Evolutionary conservation across 2,113 vertebrate species (phyloP).

Genomic region (Pogonocichla stellata): DNA sequence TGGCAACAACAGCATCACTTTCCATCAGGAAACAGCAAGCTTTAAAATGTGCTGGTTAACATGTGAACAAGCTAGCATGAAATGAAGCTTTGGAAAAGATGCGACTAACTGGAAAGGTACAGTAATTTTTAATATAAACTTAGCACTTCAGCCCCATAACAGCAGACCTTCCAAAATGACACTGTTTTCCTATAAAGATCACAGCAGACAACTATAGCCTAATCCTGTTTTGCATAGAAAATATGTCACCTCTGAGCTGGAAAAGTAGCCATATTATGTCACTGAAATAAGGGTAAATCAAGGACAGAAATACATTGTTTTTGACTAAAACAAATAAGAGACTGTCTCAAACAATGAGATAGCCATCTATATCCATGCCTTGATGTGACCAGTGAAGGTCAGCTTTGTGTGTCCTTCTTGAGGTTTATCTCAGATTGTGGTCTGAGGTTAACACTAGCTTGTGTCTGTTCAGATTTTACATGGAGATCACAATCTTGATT

Average conservation of each 20-base stretch:
- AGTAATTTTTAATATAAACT: slow-evolving; percentile 4
- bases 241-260: neutral
- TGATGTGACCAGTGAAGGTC: neutral
- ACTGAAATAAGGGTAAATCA: neutral
- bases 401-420: neutral
- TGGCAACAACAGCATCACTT: neutral
- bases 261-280: neutral
- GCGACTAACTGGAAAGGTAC: neutral
- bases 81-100: neutral
- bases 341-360: neutral
- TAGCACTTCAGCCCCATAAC: neutral
- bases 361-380: neutral
- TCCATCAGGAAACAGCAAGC: neutral
- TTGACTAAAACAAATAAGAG: neutral
- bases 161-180: neutral
- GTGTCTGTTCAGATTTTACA: neutral
- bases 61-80: slow-evolving; percentile 9
- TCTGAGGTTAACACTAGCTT: slow-evolving; percentile 5
- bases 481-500: slow-evolving; percentile 23
- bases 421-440: slow-evolving; percentile 6
- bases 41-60: slow-evolving; percentile 8
- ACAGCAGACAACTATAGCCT: neutral
- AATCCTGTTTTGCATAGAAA: neutral
- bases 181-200: neutral
- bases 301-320: neutral